These are phyloP conservation scores for Acipenser transmontanus DNA, from an alignment of 2,797 vertebrate genomes.

Conservation along the genomic window DNA sequence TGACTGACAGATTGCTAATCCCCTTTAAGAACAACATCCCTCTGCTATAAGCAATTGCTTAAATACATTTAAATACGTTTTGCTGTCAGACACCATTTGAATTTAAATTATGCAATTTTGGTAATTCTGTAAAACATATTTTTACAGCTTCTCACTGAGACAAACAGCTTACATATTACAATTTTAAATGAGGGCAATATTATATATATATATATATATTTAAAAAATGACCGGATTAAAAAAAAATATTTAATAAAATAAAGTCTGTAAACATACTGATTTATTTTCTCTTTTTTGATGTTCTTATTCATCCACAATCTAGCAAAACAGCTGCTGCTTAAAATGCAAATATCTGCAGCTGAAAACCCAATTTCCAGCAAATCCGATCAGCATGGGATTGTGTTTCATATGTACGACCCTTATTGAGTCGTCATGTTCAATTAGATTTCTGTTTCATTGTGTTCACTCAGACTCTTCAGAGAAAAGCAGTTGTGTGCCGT, in stretches of 20 bases:
- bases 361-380: constrained; percentile 26
- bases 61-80: constrained; percentile 7
- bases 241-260: no score
- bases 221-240: not conserved
- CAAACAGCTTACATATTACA: constrained; percentile 13
- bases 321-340: constrained; percentile 53
- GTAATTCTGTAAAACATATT: constrained; percentile 20
- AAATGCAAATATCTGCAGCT: constrained; percentile 32
- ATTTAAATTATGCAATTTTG: constrained; percentile 23
- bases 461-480: constrained; percentile 26
- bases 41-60: constrained; percentile 49
- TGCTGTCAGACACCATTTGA: constrained; percentile 11
- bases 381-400: constrained; percentile 49
- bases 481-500: constrained; percentile 33
- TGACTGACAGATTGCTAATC: constrained; percentile 66
- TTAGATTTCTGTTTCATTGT: constrained; percentile 8
- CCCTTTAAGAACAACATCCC: constrained; percentile 65
- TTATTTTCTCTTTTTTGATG: constrained; percentile 12
- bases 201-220: constrained; percentile 15
- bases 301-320: constrained; percentile 26
- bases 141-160: constrained; percentile 8
- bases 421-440: constrained; percentile 29
- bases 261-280: no score
- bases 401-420: constrained; percentile 44
- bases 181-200: constrained; percentile 23